Evolutionary conservation across 1,140 invertebrate species (phyloP).

Genomic region (Drosophila bifasciata): DNA sequence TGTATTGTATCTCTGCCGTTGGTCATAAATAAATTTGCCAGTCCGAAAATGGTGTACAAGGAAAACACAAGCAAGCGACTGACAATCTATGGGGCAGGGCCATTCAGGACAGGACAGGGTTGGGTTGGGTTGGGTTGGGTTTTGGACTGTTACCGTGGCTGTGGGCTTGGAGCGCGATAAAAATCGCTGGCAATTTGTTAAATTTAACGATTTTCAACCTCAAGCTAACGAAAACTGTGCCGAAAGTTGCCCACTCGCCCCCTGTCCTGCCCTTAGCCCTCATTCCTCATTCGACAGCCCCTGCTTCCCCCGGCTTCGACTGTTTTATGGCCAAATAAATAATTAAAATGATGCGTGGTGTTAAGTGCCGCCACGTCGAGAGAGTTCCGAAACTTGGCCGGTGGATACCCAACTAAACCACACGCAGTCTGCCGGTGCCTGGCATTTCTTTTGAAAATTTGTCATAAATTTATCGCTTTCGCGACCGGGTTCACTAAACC

Average conservation of each 20-base stretch:
- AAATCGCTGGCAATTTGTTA: conserved; percentile 81
- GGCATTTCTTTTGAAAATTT: conserved; percentile 78
- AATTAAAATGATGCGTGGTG: conserved; percentile 83
- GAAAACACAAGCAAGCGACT: conserved; percentile 35
- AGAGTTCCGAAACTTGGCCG: conserved; percentile 38
- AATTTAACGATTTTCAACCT: conserved; percentile 76
- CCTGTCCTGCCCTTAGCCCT: conserved; percentile 21
- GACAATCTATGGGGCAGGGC: conserved; percentile 74
- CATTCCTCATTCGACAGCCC: conserved; percentile 39
- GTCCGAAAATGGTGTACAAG: conserved; percentile 20
- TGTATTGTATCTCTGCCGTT: conserved; percentile 67
- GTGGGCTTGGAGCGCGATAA: conserved; percentile 67
- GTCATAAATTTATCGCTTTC: conserved; percentile 82
- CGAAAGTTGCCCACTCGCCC: conserved; percentile 61
- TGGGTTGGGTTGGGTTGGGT: conserved; percentile 22
- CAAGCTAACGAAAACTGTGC: conserved; percentile 65
- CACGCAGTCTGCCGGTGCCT: conserved; percentile 53
- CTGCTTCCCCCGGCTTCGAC: conserved; percentile 59
- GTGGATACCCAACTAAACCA: conserved; percentile 12
- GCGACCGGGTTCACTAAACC: conserved; percentile 74
- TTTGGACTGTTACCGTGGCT: conserved; percentile 12
- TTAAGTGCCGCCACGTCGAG: conserved; percentile 74
- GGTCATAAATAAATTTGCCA: conserved; percentile 73
- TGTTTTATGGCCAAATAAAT: conserved; percentile 80
- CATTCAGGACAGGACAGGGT: conserved; percentile 25